Percentiles rank a stretch among this genome's conserved stretches.
These are phyloP conservation scores for Dryomyza anilis DNA, from an alignment of 2,888 invertebrate species.

Conservation along the genomic window DNA sequence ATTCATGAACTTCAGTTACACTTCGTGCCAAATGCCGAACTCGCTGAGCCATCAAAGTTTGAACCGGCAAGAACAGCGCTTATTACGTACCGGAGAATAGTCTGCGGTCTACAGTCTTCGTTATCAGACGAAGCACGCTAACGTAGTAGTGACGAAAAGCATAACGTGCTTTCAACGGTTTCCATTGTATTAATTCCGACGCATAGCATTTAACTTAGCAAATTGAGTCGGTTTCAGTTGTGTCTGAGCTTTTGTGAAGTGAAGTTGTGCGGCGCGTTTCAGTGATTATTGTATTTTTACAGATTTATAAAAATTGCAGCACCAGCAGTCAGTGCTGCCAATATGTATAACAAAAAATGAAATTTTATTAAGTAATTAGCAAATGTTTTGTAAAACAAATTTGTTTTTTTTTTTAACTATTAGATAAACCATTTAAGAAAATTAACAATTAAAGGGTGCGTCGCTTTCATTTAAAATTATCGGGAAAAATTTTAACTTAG, in stretches of 20 bases:
- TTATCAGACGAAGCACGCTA: not conserved
- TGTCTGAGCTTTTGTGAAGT: constrained; percentile 44
- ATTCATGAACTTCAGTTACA: too few species aligned
- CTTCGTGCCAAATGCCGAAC: too few species aligned
- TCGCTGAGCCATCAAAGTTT: not conserved
- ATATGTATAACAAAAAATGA: too few species aligned
- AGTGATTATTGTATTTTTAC: too few species aligned
- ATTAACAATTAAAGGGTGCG: not conserved
- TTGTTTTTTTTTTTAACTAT: too few species aligned
- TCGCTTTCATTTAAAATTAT: not conserved
- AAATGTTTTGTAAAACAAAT: too few species aligned
- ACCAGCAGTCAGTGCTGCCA: too few species aligned
- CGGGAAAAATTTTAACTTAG: not conserved
- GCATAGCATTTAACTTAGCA: not conserved
- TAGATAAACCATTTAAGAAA: not conserved
- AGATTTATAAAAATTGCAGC: too few species aligned
- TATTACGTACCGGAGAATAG: not conserved
- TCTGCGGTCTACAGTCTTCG: not conserved
- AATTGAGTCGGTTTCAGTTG: constrained; percentile 35
- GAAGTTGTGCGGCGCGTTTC: constrained; percentile 39
- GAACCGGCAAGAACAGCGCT: not conserved
- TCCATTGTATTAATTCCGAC: not conserved
- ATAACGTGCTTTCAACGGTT: not conserved
- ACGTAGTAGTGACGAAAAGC: not conserved
- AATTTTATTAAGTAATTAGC: too few species aligned